Conservation (phyloP, 2,113 vertebrate genomes). For the Dissostichus mawsoni region DNA sequence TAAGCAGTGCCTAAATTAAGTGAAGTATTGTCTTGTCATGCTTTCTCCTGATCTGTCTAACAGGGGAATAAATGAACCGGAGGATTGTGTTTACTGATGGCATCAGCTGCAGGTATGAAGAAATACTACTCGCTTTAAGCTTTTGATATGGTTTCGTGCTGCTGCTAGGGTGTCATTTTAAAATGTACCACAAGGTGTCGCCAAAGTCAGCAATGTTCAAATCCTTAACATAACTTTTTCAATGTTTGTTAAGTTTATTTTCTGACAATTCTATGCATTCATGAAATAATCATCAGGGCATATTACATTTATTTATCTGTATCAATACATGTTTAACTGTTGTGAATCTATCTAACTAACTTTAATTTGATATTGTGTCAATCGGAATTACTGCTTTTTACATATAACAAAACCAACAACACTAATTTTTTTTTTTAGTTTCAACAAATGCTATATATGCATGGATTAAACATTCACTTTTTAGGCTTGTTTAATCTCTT, state of each 20-base stretch:
- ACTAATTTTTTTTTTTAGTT: no score
- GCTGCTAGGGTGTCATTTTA: neutral
- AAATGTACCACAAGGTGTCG: neutral
- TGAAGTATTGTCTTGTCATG: no score
- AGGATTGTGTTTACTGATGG: neutral
- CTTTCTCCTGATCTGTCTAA: no score
- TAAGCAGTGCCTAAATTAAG: no score
- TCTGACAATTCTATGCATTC: neutral
- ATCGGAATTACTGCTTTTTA: no score
- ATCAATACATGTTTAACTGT: neutral
- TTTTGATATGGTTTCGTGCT: neutral
- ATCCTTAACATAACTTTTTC: neutral
- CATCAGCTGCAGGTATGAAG: constrained; percentile 5
- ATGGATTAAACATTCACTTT: no score
- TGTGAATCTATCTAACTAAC: neutral
- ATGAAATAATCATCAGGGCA: neutral
- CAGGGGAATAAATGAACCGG: no score
- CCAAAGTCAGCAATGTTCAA: neutral
- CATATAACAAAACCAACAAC: no score
- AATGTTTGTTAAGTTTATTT: neutral
- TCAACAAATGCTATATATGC: no score
- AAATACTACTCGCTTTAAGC: neutral
- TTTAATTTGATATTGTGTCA: no score
- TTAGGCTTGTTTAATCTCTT: no score
- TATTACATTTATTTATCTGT: neutral